Base-by-base conservation (phyloP, 2,888 invertebrate genomes). In the Plagodis dolabraria region DNA sequence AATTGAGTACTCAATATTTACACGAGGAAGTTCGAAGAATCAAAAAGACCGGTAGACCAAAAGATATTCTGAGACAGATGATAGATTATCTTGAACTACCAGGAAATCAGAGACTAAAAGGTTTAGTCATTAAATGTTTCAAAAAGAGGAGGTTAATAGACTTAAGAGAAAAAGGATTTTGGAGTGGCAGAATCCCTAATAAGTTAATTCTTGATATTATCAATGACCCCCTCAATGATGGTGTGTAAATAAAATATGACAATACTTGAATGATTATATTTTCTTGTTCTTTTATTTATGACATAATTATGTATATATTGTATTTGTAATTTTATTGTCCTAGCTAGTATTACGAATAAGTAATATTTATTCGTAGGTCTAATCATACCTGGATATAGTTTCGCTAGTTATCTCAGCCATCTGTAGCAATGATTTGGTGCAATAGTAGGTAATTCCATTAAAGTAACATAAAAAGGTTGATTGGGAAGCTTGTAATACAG, bases 1-100 rank as follows among this genome's bases (percentile, higher is more conserved):
- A 63, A 6, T 33, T 55, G 2, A 60, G 72, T 0, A 78, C 84
- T 0, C 64, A 72, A 8, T 84, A 82, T 67, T 68, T 86, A 4
- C 75, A 77, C 42, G 53, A 70, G 0, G 83, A 86, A 72, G 68
- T 85, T 52, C 40, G 69, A 43, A 75, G 83, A 44, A 84, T 85
- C 5, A 36, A 62, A 33, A 55, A 36, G 5, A 62, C 69, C 0
- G 64, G 65, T 1, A 11, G 35, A 6, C 64, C 83, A 0, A 75
- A 68, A 40, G 82, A 83, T 47, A 57, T 60, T 0, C 42, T 82
- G 5, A 77, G 83, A 52, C 11, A 51, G 52, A 81, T 87, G 79
- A 69, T 85, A 0, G 57, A 64, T 0, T 70, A 66, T 64, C 50
- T 85, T 4, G 81, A 82, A 5, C 38, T 49, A 0, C 69, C 70